Evolutionary conservation across 2,797 vertebrate genomes (phyloP), one percentile per base, ranked within the genome.

Genomic region (Poecile montanus): DNA sequence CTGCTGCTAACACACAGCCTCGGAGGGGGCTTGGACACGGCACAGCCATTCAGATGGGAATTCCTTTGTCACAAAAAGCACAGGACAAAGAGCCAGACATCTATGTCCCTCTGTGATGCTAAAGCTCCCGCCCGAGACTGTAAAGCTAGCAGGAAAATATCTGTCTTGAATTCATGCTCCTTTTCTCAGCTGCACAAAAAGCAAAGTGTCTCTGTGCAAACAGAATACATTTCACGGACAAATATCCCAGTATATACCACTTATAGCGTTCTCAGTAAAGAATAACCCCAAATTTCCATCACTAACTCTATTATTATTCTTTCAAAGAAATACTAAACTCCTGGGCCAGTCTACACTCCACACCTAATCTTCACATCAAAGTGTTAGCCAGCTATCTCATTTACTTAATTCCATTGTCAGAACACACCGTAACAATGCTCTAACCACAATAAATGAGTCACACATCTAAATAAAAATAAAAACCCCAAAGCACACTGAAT

Each of bases 1-100:
- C 97, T 97, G 97, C 97, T 97, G 98, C 97, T 97, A 97, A 97
- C 97, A 97, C 97, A 97, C 94, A 94, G 96, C 95, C 97, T 98
- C 91, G 83, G 71, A 95, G 95, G 96, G 97, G 97, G 97, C 96
- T 98, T 81, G 96, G 97, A 95, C 89, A 85, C 70, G 97, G 97
- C 96, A 94, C 36, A 32, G 88, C 94, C 58, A 97, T 97, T 98
- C 98, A 95, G 89, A 97, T 95, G 94, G 97, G 97, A 97, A 98
- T 96, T 97, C 97, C 98, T 98, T 98, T 98, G 97, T 97, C 97
- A 97, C 97, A 95, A 96, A 97, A 97, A 89, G 83, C 95, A 96
- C 72, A 93, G 96, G 91, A 97, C 96, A 97, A 96, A 98, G 95
- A 96, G 76, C 56, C 96, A 91, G 91, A 75, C 78, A 38, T 26